These are phyloP conservation scores for Diachrysia chrysitis DNA, from an alignment of 2,888 invertebrate genomes.

Conservation along the genomic window DNA sequence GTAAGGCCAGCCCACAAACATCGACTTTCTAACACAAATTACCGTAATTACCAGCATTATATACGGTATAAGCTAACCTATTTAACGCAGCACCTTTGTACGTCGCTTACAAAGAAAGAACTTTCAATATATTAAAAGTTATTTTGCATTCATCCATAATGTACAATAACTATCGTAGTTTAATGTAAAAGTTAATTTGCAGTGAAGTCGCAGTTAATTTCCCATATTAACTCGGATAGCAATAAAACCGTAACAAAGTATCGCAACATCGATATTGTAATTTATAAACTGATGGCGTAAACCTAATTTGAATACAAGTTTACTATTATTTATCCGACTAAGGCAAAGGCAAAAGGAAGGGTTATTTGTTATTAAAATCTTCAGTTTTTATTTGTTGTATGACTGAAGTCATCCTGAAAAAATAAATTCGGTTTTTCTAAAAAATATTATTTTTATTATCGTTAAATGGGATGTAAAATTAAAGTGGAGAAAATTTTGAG, in stretches of 20 bases:
- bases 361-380: too few relatives aligned
- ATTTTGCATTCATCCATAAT: not conserved
- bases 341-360: too few relatives aligned
- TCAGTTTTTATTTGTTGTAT: too few relatives aligned
- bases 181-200: constrained; percentile 5
- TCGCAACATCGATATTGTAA: constrained; percentile 41
- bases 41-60: constrained; percentile 37
- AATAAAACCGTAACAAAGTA: constrained; percentile 24
- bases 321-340: constrained; percentile 49
- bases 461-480: too few relatives aligned
- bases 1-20: constrained; percentile 26
- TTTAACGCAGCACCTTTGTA: constrained; percentile 21
- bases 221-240: constrained; percentile 11
- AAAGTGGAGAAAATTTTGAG: too few relatives aligned
- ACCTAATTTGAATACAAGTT: constrained; percentile 7
- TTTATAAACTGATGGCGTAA: constrained; percentile 47
- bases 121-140: constrained; percentile 6
- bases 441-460: too few relatives aligned
- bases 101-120: constrained; percentile 2
- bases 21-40: constrained; percentile 46
- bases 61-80: constrained; percentile 12
- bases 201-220: constrained; percentile 17
- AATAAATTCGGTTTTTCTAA: too few relatives aligned
- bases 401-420: too few relatives aligned
- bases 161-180: not conserved